phyloP scores from a whole-genome alignment of 2,113 vertebrate species.

The Castor canadensis region DNA sequence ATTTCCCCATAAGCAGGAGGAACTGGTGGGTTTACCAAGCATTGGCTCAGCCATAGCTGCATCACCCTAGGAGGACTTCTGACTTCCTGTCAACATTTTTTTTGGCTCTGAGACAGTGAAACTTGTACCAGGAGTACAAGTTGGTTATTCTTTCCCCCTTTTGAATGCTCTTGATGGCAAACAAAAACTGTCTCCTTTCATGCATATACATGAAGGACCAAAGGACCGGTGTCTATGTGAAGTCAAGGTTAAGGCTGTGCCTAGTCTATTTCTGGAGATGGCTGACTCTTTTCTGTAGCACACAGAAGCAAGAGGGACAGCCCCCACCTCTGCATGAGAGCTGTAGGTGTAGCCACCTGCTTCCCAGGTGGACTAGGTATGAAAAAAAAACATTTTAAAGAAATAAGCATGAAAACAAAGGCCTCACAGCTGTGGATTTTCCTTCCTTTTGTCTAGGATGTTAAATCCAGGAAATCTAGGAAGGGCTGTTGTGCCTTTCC shows the following conservation, averaged over 20 bases:
- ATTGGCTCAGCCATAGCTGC: not conserved
- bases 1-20: not conserved
- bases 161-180: not conserved
- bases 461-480: slow-evolving; percentile 25
- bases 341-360: not conserved
- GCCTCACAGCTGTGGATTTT: not conserved
- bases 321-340: not conserved
- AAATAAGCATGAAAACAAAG: not conserved
- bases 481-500: not conserved
- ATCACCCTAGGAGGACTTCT: not conserved
- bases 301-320: no score
- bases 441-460: not conserved
- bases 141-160: not conserved
- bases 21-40: not conserved
- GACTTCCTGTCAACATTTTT: not conserved
- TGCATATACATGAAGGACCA: not conserved
- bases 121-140: not conserved
- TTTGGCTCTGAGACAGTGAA: not conserved
- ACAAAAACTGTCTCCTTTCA: not conserved
- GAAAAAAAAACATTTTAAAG: not conserved
- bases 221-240: no score
- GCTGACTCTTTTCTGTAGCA: not conserved
- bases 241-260: not conserved
- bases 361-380: not conserved
- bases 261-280: not conserved